These are phyloP conservation scores for Heliconius cydno DNA, from an alignment of 2,888 invertebrate species.

Conservation along the genomic window DNA sequence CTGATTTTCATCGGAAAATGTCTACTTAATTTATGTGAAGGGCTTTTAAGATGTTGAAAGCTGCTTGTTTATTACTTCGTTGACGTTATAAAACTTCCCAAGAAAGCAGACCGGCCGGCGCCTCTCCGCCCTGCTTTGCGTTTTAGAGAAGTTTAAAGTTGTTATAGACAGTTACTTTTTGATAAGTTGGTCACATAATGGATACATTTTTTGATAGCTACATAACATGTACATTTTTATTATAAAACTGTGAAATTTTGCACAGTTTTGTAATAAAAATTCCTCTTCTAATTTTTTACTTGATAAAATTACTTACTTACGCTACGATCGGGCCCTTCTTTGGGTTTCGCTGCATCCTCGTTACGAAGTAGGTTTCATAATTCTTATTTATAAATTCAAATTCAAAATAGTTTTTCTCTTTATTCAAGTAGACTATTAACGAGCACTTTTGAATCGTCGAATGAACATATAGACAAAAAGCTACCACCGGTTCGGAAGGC, in stretches of 20 bases:
- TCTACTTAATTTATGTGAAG: slow-evolving; percentile 27
- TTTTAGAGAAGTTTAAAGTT: background rate
- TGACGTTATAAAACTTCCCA: slow-evolving; percentile 9
- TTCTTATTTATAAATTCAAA: no score
- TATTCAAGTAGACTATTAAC: no score
- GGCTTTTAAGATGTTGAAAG: slow-evolving; percentile 24
- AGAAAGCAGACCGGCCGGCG: slow-evolving; percentile 14
- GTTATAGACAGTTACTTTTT: slow-evolving; percentile 1
- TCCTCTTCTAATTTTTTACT: background rate
- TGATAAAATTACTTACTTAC: background rate
- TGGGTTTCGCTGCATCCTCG: slow-evolving; percentile 7
- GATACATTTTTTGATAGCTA: background rate
- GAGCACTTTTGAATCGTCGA: no score
- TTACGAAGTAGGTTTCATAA: background rate
- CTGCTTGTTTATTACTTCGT: slow-evolving; percentile 16
- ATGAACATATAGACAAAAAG: no score
- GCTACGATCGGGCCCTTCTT: background rate
- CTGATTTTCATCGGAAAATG: slow-evolving; percentile 19
- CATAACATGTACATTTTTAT: background rate
- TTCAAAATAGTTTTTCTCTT: no score
- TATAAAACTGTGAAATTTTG: background rate
- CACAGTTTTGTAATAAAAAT: no score
- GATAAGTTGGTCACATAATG: background rate
- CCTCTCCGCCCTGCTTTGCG: background rate
- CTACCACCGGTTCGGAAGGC: no score